A percentile compares a stretch with the other conserved stretches of the same genome.
Evolutionary conservation across 2,113 vertebrate species (phyloP).

Genomic region (Ginglymostoma cirratum): DNA sequence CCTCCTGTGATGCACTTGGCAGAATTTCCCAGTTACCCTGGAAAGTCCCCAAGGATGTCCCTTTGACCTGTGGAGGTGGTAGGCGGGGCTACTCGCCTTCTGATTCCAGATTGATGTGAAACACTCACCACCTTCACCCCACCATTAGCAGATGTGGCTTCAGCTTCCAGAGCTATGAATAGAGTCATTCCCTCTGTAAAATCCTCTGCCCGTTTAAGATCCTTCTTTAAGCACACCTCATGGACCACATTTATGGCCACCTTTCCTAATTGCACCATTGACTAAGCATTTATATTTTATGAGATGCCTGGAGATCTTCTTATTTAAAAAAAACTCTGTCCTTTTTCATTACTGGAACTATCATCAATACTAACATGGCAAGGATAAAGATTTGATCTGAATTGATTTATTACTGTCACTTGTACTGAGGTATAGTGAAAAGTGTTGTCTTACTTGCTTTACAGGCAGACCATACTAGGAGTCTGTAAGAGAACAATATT

Average conservation of each 20-base stretch:
- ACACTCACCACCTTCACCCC: background rate
- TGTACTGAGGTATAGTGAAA: too few relatives aligned
- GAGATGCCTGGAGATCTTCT: background rate
- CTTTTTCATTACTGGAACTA: background rate
- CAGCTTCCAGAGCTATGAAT: background rate
- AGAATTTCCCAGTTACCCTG: background rate
- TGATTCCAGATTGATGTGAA: background rate
- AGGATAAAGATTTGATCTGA: background rate
- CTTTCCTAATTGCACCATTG: background rate
- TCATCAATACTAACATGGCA: background rate
- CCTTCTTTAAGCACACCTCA: background rate
- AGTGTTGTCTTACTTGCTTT: too few relatives aligned
- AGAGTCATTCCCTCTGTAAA: background rate
- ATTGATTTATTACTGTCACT: too few relatives aligned
- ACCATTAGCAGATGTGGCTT: background rate
- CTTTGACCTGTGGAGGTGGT: background rate
- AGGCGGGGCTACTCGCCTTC: background rate
- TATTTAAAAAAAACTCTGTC: background rate
- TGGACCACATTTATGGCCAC: background rate
- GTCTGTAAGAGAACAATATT: too few relatives aligned
- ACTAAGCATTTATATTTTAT: background rate
- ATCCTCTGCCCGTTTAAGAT: background rate
- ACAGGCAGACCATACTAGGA: too few relatives aligned
- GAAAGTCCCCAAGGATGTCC: background rate
- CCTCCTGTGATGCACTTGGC: background rate